Base-by-base conservation (phyloP, 2,888 invertebrate genomes). In the Seladonia tumulorum region DNA sequence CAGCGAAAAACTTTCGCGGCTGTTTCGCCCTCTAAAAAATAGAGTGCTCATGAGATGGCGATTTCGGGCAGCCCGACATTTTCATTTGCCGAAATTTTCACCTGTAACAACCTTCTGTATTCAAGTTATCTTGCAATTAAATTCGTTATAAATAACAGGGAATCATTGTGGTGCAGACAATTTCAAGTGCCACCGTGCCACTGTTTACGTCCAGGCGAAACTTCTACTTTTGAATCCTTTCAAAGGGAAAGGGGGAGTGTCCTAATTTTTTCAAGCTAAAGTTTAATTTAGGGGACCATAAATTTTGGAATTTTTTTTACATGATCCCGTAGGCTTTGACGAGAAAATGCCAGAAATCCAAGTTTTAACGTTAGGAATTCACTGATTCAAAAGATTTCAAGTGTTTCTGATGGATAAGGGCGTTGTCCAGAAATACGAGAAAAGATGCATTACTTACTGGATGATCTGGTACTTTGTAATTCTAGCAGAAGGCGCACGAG, bases 1-100 rank as follows among this genome's bases (percentile, higher is more conserved):
- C 57, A 75, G 60, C 75, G 25, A 75, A 75, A 75, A 75, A 39
- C 57, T 75, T 60, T 42, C 29, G 42, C 75, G 60, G 16, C 25
- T 25, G 75, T 60, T 75, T 75, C 75, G 75, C 16, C 35, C 47
- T n/a, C 35, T 22, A 47, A 49, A 74, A 77, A 77, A 77, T 68
- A 35, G 35, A 66, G 66, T 66, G 18, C 66, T 66, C 35, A 18
- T 35, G 8, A 66, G 35, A 66, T 66, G 10, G 18, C 22, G 18
- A 18, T 22, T 66, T 35, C 16, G 8, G 18, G 8, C 18, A 18
- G 22, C 10, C 7, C 8, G 3, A 22, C 8, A 18, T 66, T 66
- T 66, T 35, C 18, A 35, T 66, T 66, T 8, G 18, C 22, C 10
- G 0, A 29, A 63, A 66, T 10, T 39, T 5, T 35, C 35, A 8